Conservation (phyloP, 2,113 vertebrate genomes). For the Brienomyrus brachyistius region DNA sequence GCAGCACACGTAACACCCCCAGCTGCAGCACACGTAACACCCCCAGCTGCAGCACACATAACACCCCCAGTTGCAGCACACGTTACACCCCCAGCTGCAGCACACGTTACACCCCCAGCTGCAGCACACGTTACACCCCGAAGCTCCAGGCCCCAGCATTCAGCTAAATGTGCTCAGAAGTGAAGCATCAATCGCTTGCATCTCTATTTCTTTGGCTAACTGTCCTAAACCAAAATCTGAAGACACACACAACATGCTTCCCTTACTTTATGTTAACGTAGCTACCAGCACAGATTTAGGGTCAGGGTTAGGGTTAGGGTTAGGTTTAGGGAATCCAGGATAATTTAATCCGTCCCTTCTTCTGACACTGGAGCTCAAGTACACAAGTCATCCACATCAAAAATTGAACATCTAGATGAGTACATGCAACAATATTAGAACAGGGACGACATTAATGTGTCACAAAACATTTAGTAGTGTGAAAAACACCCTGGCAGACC, state of each 20-base stretch:
- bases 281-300: neutral
- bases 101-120: neutral
- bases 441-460: neutral
- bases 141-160: neutral
- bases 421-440: neutral
- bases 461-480: neutral
- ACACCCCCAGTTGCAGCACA: no score
- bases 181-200: conserved; percentile 39
- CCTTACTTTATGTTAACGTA: neutral
- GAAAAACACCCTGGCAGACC: neutral
- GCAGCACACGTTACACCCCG: no score
- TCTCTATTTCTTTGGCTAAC: conserved; percentile 42
- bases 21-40: no score
- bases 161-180: neutral
- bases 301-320: no score
- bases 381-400: neutral
- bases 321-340: neutral
- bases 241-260: conserved; percentile 21
- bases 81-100: neutral
- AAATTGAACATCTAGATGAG: neutral
- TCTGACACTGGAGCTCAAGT: neutral
- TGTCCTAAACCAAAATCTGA: conserved; percentile 14
- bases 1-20: no score
- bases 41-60: no score
- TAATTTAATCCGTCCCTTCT: neutral